Conservation (phyloP, 92 coral and sea anemone species). For the Umimayanthus kanabou region DNA sequence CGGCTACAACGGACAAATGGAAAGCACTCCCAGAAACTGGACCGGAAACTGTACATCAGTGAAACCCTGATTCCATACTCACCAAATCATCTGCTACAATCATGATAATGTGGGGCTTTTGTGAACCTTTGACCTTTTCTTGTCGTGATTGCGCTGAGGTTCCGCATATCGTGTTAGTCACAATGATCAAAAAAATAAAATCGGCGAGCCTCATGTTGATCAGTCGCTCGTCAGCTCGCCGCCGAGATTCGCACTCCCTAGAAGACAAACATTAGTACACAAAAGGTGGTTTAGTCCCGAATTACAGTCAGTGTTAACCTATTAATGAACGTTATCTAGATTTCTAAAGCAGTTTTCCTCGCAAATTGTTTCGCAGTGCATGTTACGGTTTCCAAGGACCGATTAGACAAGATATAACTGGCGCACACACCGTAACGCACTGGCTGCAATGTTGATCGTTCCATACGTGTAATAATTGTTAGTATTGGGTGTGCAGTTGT, state of each 20-base stretch:
- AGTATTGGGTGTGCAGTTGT: too few relatives aligned
- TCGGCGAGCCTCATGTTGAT: conserved; percentile 30
- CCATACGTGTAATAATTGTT: too few relatives aligned
- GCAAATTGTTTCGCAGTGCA: too few relatives aligned
- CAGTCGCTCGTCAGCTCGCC: conserved; percentile 4
- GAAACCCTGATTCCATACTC: conserved; percentile 12
- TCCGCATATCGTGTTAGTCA: conserved; percentile 5
- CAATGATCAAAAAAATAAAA: conserved; percentile 22
- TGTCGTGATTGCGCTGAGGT: not conserved
- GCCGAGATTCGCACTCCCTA: conserved; percentile 20
- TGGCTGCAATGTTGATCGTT: too few relatives aligned
- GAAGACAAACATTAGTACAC: not conserved
- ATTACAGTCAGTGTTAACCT: not conserved
- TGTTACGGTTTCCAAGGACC: too few relatives aligned
- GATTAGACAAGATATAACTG: too few relatives aligned
- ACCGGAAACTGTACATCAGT: not conserved
- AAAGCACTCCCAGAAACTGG: not conserved
- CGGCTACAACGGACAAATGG: too few relatives aligned
- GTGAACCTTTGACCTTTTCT: conserved; percentile 27
- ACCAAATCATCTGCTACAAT: conserved; percentile 97
- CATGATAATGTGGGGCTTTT: conserved; percentile 88
- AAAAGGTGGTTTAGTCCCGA: not conserved
- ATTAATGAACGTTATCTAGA: too few relatives aligned
- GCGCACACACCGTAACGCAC: too few relatives aligned
- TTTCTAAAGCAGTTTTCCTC: too few relatives aligned